phyloP scores from a whole-genome alignment of 1,140 invertebrate species.

The Meloidogyne hapla region DNA sequence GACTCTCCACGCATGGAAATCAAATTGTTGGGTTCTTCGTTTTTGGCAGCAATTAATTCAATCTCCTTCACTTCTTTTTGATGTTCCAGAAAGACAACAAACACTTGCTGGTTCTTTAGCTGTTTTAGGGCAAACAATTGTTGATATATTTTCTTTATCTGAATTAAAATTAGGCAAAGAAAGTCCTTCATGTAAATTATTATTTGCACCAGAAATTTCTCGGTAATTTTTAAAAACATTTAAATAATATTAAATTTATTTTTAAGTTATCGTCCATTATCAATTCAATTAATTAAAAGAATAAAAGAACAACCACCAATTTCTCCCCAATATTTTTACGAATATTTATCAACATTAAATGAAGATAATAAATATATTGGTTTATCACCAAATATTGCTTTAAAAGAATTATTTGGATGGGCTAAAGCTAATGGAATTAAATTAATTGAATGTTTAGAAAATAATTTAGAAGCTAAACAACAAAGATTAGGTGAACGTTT shows the following conservation, averaged over 20 bases:
- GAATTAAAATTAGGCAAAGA: conserved; percentile 73
- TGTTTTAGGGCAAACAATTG: conserved; percentile 91
- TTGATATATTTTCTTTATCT: conserved; percentile 86
- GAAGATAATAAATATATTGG: conserved; percentile 28
- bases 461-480: conserved; percentile 41
- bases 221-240: conserved; percentile 19
- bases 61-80: conserved; percentile 93
- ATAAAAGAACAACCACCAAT: conserved; percentile 40
- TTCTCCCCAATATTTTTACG: conserved; percentile 48
- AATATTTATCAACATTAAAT: conserved; percentile 47
- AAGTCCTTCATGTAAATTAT: conserved; percentile 86
- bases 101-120: conserved; percentile 87
- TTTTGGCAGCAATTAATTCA: conserved; percentile 97
- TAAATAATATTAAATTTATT: not conserved
- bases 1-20: conserved; percentile 92
- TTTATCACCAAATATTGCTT: conserved; percentile 31
- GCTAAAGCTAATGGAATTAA: conserved; percentile 54
- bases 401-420: conserved; percentile 57
- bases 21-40: conserved; percentile 77
- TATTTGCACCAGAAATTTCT: conserved; percentile 58
- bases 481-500: conserved; percentile 50
- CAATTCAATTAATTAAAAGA: conserved; percentile 41
- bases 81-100: conserved; percentile 86
- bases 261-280: conserved; percentile 47
- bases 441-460: conserved; percentile 44